phyloP scores from a whole-genome alignment of 2,797 vertebrate species.

The Tinamus major region DNA sequence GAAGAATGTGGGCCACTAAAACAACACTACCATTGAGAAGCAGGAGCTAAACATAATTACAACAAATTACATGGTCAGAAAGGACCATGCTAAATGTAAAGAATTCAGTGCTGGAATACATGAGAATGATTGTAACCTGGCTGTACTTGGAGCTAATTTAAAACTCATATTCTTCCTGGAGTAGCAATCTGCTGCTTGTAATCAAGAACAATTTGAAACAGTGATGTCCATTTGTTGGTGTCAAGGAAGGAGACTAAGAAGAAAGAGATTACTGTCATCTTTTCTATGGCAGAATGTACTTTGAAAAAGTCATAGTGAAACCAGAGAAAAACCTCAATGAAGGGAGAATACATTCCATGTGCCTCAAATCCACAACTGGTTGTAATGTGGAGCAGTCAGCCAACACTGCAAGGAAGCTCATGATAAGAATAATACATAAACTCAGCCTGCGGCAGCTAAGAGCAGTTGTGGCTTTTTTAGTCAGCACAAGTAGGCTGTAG shows the following conservation, averaged over 20 bases:
- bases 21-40: neutral
- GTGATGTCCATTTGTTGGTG: slow-evolving; percentile 4
- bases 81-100: neutral
- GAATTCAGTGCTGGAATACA: neutral
- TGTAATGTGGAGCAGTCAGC: neutral
- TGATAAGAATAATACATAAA: neutral
- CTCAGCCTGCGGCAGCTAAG: neutral
- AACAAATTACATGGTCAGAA: neutral
- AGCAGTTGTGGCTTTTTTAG: neutral
- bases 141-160: neutral
- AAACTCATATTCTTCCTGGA: neutral
- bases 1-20: neutral
- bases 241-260: slow-evolving; percentile 20
- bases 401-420: neutral
- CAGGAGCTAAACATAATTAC: neutral
- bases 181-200: neutral
- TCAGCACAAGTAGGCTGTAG: neutral
- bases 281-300: slow-evolving; percentile 7
- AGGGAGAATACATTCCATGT: neutral
- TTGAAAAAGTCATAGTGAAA: slow-evolving; percentile 49
- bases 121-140: neutral
- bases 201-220: slow-evolving; percentile 41
- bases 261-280: slow-evolving; percentile 35
- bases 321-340: neutral
- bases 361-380: neutral